phyloP scores from a whole-genome alignment of 2,888 invertebrate species.

The Calameuta idolon region DNA sequence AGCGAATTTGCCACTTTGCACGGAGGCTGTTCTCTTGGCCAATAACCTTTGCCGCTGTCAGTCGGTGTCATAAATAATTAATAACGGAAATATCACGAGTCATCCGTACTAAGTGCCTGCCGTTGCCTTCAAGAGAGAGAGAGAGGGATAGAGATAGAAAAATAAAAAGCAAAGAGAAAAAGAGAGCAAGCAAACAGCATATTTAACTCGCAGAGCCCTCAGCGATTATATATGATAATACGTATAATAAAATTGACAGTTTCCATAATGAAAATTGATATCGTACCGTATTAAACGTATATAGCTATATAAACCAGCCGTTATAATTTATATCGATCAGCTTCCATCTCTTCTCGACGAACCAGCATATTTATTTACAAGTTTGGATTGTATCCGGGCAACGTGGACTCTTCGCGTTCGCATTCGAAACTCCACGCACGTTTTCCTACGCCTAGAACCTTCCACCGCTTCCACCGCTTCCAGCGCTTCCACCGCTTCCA shows the following conservation, averaged over 20 bases:
- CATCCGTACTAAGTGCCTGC: neutral
- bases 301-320: neutral
- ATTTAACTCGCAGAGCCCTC: neutral
- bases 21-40: neutral
- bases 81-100: neutral
- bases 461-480: too few relatives aligned
- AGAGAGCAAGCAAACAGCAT: neutral
- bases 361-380: slow-evolving; percentile 18
- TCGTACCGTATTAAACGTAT: neutral
- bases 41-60: neutral
- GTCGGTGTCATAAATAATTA: neutral
- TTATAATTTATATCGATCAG: neutral
- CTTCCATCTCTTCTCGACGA: neutral
- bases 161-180: neutral
- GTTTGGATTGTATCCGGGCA: slow-evolving; percentile 21
- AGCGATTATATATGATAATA: neutral
- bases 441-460: neutral
- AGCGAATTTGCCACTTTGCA: neutral
- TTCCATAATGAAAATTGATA: neutral
- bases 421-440: neutral
- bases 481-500: too few relatives aligned
- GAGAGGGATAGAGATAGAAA: neutral
- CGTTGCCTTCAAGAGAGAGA: neutral
- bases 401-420: slow-evolving; percentile 2
- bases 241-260: neutral